Evolutionary conservation across 2,797 vertebrate genomes (phyloP), one percentile per base, ranked within the genome.

Genomic region (Diplodus puntazzo): DNA sequence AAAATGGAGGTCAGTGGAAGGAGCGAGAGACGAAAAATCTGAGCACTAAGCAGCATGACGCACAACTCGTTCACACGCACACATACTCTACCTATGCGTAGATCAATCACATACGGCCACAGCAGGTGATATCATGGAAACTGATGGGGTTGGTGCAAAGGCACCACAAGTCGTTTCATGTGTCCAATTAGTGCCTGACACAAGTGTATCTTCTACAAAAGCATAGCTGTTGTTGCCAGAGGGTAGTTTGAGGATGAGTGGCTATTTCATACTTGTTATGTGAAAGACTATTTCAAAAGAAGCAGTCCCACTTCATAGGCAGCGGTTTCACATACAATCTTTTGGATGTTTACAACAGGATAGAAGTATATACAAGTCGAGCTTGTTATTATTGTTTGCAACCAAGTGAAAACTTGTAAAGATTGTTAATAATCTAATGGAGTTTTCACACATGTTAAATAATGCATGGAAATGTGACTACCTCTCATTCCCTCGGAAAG

Each of bases 181-280:
- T 82, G 77, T 75, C 84, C 82, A 88, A 89, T 92, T 90, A 90
- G 74, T 57, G 48, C n/a, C 64, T 77, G 72, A 61, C 85, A 76
- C 66, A 21, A 54, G 39, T 13, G 8, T 70, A 21, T 84, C 75
- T 67, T 67, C 49, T 61, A 61, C 58, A 84, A 49, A 74, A 65
- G 48, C 43, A 30, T 39, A 43, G 20, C 78, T 27, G 27, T 81
- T 68, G 64, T 45, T 75, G 73, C 70, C 54, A 4, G 16, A 14
- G 68, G 61, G 17, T 69, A 66, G 25, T 64, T 67, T 59, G 23
- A 78, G 34, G 39, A 25, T 46, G 50, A 67, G 46, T 64, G 73
- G 66, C 49, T 69, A 30, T 48, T 58, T 48, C 20, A 27, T 64
- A 50, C 48, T 34, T 67, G 18, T 72, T 68, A 48, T 70, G 46